Conservation (phyloP, 2,113 vertebrate species). For the Paratilapia polleni region DNA sequence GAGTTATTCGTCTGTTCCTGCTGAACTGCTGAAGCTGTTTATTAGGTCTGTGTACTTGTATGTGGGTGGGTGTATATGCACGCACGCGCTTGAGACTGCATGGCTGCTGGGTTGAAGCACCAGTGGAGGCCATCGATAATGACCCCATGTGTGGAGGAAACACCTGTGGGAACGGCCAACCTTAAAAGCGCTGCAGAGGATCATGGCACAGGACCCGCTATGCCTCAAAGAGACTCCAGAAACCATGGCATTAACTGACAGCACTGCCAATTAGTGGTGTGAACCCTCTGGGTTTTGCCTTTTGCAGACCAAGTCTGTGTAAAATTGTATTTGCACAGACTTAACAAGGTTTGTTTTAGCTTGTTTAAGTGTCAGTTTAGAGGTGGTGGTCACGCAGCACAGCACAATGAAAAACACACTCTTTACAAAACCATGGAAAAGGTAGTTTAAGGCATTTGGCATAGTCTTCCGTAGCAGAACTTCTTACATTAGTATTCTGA, state of each 20-base stretch:
- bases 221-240: conserved; percentile 55
- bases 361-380: conserved; percentile 3
- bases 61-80: background rate
- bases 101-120: background rate
- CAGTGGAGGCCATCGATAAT: conserved; percentile 34
- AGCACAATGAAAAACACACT: background rate
- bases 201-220: background rate
- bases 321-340: conserved; percentile 6
- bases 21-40: conserved; percentile 22
- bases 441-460: background rate
- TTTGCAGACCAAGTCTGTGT: background rate
- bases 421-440: background rate
- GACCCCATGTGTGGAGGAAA: conserved; percentile 11
- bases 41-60: background rate
- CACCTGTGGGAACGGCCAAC: conserved; percentile 43
- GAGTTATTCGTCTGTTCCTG: conserved; percentile 4
- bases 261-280: conserved; percentile 42
- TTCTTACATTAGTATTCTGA: background rate
- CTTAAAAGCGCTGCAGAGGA: conserved; percentile 41
- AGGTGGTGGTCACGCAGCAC: background rate
- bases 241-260: conserved; percentile 37
- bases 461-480: background rate
- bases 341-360: conserved; percentile 11
- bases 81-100: background rate
- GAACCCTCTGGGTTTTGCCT: conserved; percentile 13